Percentiles rank a stretch among this genome's conserved stretches.
Evolutionary conservation across 2,888 invertebrate genomes (phyloP).

Genomic region (Leptopterna dolabrata): DNA sequence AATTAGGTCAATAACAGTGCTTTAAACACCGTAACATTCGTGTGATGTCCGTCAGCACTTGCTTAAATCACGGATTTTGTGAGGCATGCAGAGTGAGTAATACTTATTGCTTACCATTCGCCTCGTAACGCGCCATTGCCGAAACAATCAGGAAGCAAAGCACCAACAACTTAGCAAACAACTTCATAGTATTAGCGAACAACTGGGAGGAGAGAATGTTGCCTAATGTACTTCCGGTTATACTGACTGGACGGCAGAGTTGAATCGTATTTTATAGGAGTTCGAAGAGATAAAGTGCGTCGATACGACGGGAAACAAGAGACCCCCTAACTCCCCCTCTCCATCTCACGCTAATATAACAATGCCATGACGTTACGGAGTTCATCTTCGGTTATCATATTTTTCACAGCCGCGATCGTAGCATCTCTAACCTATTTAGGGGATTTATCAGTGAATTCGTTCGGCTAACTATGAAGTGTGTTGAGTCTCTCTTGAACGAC

Average conservation of each 20-base stretch:
- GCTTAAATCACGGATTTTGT: too few species aligned
- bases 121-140: neutral
- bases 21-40: too few species aligned
- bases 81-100: too few species aligned
- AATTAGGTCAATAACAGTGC: too few species aligned
- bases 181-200: neutral
- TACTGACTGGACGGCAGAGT: neutral
- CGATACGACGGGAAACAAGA: neutral
- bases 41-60: too few species aligned
- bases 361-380: neutral
- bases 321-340: neutral
- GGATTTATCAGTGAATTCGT: neutral
- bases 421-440: neutral
- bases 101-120: neutral
- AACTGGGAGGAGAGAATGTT: neutral
- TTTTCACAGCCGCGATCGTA: neutral
- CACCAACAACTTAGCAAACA: neutral
- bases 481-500: neutral
- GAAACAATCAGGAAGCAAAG: neutral
- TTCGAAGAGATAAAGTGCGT: neutral
- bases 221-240: neutral
- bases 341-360: neutral
- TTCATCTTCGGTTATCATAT: neutral
- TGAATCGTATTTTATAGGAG: neutral
- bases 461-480: neutral